Percentiles rank a stretch among this genome's conserved stretches.
These are phyloP conservation scores for Resseliella maxima DNA, from an alignment of 2,888 invertebrate genomes.

Conservation along the genomic window DNA sequence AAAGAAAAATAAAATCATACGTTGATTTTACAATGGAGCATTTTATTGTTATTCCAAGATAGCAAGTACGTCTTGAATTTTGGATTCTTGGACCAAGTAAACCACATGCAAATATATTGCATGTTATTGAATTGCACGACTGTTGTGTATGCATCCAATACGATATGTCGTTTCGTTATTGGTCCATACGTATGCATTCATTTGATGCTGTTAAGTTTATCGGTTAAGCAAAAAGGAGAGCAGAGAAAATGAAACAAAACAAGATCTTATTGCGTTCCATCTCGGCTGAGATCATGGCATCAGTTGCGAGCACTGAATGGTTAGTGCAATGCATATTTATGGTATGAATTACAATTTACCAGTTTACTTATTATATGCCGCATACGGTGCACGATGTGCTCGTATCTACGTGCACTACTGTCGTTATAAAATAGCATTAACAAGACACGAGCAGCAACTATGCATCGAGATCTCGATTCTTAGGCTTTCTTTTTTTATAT, in stretches of 20 bases:
- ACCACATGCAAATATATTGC: conserved; percentile 35
- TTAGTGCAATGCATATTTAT: conserved; percentile 39
- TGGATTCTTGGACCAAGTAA: conserved; percentile 17
- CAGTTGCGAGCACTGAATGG: not conserved
- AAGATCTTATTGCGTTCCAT: conserved; percentile 4
- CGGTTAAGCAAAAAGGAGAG: not conserved
- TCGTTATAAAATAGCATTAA: conserved; percentile 44
- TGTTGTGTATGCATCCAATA: conserved; percentile 24
- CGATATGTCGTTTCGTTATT: not conserved
- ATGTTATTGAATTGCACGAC: conserved; percentile 37
- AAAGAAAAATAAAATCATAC: not conserved
- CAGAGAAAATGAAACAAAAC: not conserved
- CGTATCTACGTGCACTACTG: conserved; percentile 45
- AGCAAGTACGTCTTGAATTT: not conserved
- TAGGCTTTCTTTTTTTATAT: not conserved
- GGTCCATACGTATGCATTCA: conserved; percentile 3
- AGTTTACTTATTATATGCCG: conserved; percentile 51
- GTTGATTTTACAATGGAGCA: conserved; percentile 8
- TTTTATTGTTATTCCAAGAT: conserved; percentile 42
- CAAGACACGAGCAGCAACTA: conserved; percentile 32
- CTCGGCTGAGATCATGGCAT: not conserved
- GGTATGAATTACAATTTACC: conserved; percentile 53
- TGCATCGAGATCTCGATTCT: conserved; percentile 13
- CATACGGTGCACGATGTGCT: conserved; percentile 50
- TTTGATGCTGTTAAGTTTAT: not conserved